Evolutionary conservation across 30 jellyfish, hydroid and myxozoan species (phyloP), one percentile per base, ranked within the genome.

Genomic region (Clytia hemisphaerica): DNA sequence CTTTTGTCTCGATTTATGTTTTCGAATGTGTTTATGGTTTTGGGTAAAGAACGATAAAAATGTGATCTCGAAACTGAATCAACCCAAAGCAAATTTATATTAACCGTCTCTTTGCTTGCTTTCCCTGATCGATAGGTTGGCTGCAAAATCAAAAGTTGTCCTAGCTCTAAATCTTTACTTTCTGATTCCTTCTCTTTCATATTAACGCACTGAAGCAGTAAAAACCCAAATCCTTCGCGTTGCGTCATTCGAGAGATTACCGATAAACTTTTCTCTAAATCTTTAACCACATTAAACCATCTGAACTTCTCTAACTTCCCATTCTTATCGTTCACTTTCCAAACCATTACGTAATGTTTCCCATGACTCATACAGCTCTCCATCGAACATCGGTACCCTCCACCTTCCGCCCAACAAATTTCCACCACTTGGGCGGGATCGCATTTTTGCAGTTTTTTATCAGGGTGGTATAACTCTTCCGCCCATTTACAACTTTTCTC

Each of bases 1-100:
- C 30, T 44, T n/a, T 66, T 28, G 19, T 58, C 7, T 15, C 58
- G 24, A 1, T 46, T 50, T 67, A 83, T 32, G 27, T 40, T 38
- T 29, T 71, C 62, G 21, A 83, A 65, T 36, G 68, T 42, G 15
- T 65, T 58, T 37, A 75, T 71, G 15, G 95, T 66, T 6, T 50
- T 51, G 7, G 92, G 92, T 19, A 83, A 53, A 7, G 83, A 67
- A 15, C 95, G 83, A 26, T 75, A 75, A 59, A 83, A 83, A 28
- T 83, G 95, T 15, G 79, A 73, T 58, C 95, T 65, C 6, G 95
- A 75, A 10, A 76, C 92, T 4, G 95, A 83, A 49, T 83, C 95
- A 18, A 83, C 40, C 33, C 67, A 67, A 49, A 83, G 45, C 40
- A 83, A 6, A 38, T 83, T 83, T 4, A 83, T 55, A 67, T 75